Evolutionary conservation across 2,113 vertebrate species (phyloP).

Genomic region (Microtus ochrogaster): DNA sequence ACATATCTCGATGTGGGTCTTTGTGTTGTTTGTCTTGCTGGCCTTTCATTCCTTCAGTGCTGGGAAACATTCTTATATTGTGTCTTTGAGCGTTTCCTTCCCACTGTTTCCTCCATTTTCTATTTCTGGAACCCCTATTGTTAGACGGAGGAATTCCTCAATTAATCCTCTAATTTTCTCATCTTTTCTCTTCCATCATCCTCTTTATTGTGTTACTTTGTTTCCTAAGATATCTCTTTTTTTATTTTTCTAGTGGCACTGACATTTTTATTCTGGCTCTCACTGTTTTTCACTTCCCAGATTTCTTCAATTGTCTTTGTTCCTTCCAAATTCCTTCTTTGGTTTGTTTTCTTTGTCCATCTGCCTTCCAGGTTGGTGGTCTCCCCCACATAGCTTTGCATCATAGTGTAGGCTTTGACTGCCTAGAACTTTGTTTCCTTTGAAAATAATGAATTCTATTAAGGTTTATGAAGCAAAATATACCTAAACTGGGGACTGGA

Average conservation of each 20-base stretch:
- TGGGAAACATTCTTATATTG: constrained; percentile 51
- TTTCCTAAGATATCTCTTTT: constrained; percentile 35
- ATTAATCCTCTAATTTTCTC: constrained; percentile 48
- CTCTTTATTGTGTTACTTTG: constrained; percentile 50
- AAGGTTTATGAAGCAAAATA: not conserved
- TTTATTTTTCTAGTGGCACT: not conserved
- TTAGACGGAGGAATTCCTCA: constrained; percentile 57
- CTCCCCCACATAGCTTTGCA: not conserved
- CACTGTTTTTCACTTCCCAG: not conserved
- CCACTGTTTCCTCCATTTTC: constrained; percentile 48
- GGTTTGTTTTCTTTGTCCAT: constrained; percentile 9
- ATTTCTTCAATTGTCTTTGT: not conserved
- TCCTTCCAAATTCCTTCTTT: not conserved
- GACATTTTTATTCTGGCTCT: not conserved
- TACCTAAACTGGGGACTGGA: not conserved
- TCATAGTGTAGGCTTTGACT: not conserved
- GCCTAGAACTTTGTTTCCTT: not conserved
- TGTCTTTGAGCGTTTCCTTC: constrained; percentile 48
- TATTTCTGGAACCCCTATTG: constrained; percentile 58
- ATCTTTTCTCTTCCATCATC: constrained; percentile 33
- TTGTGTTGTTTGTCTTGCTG: constrained; percentile 49
- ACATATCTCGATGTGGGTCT: not conserved
- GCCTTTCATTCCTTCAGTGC: constrained; percentile 31
- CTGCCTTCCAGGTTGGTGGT: not conserved
- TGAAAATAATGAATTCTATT: not conserved